phyloP scores from a whole-genome alignment of 2,797 vertebrate species.

The Nothura maculosa region DNA sequence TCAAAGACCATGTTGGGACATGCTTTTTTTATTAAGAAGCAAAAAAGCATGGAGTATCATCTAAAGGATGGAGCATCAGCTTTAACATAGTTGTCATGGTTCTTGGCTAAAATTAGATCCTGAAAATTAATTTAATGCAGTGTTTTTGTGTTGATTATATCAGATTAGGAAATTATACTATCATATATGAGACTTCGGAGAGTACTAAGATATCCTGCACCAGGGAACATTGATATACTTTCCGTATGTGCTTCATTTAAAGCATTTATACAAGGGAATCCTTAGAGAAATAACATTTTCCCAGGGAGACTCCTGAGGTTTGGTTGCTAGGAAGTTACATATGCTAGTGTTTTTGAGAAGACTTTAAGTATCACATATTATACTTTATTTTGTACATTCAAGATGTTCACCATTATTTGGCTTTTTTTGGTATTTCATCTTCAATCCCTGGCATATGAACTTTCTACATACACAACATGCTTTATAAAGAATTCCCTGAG shows the following conservation, averaged over 20 bases:
- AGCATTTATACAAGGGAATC: slow-evolving; percentile 74
- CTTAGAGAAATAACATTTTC: slow-evolving; percentile 77
- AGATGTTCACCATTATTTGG: slow-evolving; percentile 73
- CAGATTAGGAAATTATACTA: slow-evolving; percentile 80
- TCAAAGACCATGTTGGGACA: not conserved
- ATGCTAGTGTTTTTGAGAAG: slow-evolving; percentile 82
- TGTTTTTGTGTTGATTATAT: slow-evolving; percentile 77
- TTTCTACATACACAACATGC: slow-evolving; percentile 61
- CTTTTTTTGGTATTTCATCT: slow-evolving; percentile 76
- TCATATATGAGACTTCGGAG: slow-evolving; percentile 69
- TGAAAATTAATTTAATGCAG: slow-evolving; percentile 79
- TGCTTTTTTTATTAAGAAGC: not conserved
- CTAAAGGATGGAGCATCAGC: slow-evolving; percentile 4
- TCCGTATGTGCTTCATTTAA: slow-evolving; percentile 81
- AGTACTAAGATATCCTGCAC: slow-evolving; percentile 60
- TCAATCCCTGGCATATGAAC: slow-evolving; percentile 71
- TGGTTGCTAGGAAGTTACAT: slow-evolving; percentile 84
- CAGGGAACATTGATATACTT: slow-evolving; percentile 60
- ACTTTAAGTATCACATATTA: slow-evolving; percentile 81
- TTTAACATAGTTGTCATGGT: not conserved
- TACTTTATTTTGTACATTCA: slow-evolving; percentile 80
- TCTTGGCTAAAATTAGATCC: slow-evolving; percentile 74
- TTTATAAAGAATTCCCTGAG: slow-evolving; percentile 65
- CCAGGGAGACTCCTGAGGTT: slow-evolving; percentile 76
- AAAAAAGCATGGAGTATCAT: not conserved